Base-by-base conservation (phyloP, 2,888 invertebrate species). In the Augiades crinisus region DNA sequence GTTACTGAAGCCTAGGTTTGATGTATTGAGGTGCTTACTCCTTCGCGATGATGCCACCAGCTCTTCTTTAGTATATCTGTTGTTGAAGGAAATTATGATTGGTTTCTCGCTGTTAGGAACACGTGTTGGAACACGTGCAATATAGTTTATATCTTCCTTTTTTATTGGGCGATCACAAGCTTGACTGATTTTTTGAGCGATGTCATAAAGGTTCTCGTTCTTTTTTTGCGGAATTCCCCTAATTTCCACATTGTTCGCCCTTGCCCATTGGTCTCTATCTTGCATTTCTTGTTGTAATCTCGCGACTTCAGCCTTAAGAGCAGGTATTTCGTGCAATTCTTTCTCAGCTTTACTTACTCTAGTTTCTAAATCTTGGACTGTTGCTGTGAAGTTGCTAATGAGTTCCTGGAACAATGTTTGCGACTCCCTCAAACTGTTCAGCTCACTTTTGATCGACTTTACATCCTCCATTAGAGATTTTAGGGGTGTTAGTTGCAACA, bases 131-230 rank as follows among this genome's bases (percentile, higher is more conserved):
- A 60, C 47, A 4, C 56, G 37, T 10, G 60, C 60, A 6, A 58
- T 58, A 22, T 60, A 60, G 17, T 58, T 56, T 4, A 58, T 57
- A 8, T 58, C 46, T 14, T 55, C 55, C 13, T 51, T 51, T 17
- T 47, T 44, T 36, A 47, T 31, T 1, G 45, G 46, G 3, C 30
- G 30, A 8, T 41, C 16, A 8, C 50, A 46, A 1, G 36, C 2
- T 2, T 38, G 16, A n/a, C 47, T 41, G 5, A 52, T 51, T 8
- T 52, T 52, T 13, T 40, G 16, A 1, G 40, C 44, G 17, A 57
- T 52, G 1, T 54, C 47, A 19, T 54, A 59, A 0, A 59, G 38
- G 14, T 59, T 51, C 41, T 59, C 59, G n/a, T 27, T 53, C 4
- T 45, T 56, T 54, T 22, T 27, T 3, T 10, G 3, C 0, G 41